A percentile compares a stretch with the other conserved stretches of the same genome.
phyloP scores from a whole-genome alignment of 1,140 invertebrate genomes.

The Polypedilum vanderplanki region DNA sequence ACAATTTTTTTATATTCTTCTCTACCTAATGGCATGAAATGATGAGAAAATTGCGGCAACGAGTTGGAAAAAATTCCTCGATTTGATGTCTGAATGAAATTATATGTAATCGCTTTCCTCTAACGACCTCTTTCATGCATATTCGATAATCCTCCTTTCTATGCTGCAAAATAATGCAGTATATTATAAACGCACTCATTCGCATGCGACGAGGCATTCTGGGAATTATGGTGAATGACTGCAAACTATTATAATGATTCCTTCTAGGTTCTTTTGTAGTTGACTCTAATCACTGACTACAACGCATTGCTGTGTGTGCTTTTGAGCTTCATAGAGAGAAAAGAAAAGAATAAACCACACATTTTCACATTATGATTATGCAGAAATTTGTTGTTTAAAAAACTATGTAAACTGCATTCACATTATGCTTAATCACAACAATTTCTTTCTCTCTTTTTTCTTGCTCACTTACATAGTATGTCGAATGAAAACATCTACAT shows the following conservation, averaged over 20 bases:
- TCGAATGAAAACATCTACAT: too few relatives aligned
- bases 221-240: constrained; percentile 17
- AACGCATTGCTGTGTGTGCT: not conserved
- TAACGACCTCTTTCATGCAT: constrained; percentile 15
- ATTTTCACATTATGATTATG: constrained; percentile 28
- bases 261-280: not conserved
- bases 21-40: not conserved
- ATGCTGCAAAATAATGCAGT: too few relatives aligned
- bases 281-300: not conserved
- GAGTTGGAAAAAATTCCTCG: not conserved
- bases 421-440: constrained; percentile 21
- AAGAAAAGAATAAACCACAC: not conserved
- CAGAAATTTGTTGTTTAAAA: not conserved
- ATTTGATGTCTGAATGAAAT: constrained; percentile 10
- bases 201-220: not conserved
- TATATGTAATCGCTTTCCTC: not conserved
- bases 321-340: not conserved
- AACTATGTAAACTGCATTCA: not conserved
- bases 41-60: constrained; percentile 8
- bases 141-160: not conserved
- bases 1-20: too few relatives aligned
- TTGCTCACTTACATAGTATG: too few relatives aligned
- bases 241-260: not conserved
- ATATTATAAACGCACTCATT: too few relatives aligned
- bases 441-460: not conserved